Evolutionary conservation across 2,113 vertebrate genomes (phyloP), one percentile per base, ranked within the genome.

Genomic region (Ariopsis seemanni): DNA sequence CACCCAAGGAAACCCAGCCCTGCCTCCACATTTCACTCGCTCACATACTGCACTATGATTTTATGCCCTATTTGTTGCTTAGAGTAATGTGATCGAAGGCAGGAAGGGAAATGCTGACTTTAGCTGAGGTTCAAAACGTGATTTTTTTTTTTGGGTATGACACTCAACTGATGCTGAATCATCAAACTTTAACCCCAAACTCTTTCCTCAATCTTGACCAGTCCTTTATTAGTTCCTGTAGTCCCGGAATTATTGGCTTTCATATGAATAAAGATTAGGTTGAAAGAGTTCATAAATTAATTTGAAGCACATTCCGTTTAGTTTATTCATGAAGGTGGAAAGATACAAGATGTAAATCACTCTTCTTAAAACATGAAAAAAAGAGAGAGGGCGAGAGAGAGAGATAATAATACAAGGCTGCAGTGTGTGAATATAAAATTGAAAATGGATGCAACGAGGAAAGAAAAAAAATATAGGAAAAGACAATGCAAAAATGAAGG

Each of bases 1-100:
- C 52, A 65, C 57, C 85, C 20, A 55, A 89, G 90, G 90, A 91
- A 91, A 85, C 85, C 85, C 84, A 11, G 89, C 87, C 81, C 81
- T 84, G n/a, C 50, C 53, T 65, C 60, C 60, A 42, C 30, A 67
- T 34, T 86, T 79, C 15, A 34, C n/a, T 82, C 11, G 0, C 53
- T 72, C 22, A 50, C 63, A 63, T 12, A 15, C 25, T 63, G 57
- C 52, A 86, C 85, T 18, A 72, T 82, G 78, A 72, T 9, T 65
- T 67, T 53, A 20, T 71, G 30, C 18, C 14, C 25, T 72, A 12
- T 55, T 8, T 77, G 71, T 58, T 18, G 2, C n/a, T 34, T 52
- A 77, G 74, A 87, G 57, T 34, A 22, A 74, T 1, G 52, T 10
- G 11, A 48, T 48, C 17, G 17, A 62, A 67, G 65, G 77, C 25